Evolutionary conservation across 2,888 invertebrate species (phyloP), one percentile per base, ranked within the genome.

Genomic region (Hypomecis atomaria): DNA sequence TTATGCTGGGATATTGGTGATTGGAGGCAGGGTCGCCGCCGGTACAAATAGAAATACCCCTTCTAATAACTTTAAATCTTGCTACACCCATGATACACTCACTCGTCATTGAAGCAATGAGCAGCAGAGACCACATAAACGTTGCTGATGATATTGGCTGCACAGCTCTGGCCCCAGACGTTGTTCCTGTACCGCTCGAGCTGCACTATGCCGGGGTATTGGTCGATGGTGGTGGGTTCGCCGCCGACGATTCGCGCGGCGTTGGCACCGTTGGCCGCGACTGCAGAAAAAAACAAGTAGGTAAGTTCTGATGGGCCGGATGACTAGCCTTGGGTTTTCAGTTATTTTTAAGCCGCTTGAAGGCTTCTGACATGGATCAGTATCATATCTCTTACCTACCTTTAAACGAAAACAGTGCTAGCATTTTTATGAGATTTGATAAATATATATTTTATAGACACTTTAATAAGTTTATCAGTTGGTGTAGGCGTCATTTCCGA

Each of bases 131-230:
- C n/a, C 0, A 84, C 40, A 49, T 71, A 74, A 50, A 58, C 59
- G 6, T 72, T 60, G 7, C 74, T 85, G 1, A 87, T 70, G 56
- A 86, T 78, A 63, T 64, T 64, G 3, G 49, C 63, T 9, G 54
- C 63, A 11, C 63, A 64, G 45, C 58, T 64, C 60, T 83, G 11
- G 71, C 83, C 0, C 71, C 86, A 54, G 83, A 85, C 5, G 66
- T 65, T 67, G 4, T 67, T 57, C 3, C 58, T 34, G 43, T 34
- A 62, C 23, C 63, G 58, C 40, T 87, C 85, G 8, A 85, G 76
- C 55, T 84, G 84, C 0, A 85, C 83, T 2, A 82, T 72, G 42
- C 71, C 50, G 0, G 86, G 86, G 49, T 78, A 81, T n/a, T 68
- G 34, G 3, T 81, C 78, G 6, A 84, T 75, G 33, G 76, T 74